Conservation (phyloP, 2,888 invertebrate species). For the Thereva nobilitata region DNA sequence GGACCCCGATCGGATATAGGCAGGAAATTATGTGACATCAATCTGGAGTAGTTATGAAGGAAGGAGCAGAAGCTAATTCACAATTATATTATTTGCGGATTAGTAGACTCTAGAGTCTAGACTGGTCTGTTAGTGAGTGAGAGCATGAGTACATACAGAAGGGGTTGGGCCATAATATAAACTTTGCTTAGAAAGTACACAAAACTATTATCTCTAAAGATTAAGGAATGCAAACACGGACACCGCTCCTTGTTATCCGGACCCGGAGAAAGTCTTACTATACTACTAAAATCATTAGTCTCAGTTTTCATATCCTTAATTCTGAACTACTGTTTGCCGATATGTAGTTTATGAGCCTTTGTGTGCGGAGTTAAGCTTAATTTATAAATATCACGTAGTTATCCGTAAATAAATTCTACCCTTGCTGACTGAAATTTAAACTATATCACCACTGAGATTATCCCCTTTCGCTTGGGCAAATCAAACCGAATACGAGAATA, state of each 20-base stretch:
- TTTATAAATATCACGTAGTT: slow-evolving; percentile 4
- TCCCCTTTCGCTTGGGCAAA: no score
- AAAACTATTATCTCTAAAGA: background rate
- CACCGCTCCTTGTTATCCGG: background rate
- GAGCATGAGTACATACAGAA: no score
- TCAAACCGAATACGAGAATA: no score
- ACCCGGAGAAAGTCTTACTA: background rate
- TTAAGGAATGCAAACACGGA: slow-evolving; percentile 5
- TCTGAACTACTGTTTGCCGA: no score
- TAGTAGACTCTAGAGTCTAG: background rate
- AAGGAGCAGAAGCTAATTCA: slow-evolving; percentile 3
- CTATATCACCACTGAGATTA: no score
- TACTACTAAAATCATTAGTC: slow-evolving; percentile 11
- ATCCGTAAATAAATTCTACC: background rate
- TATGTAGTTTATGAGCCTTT: no score
- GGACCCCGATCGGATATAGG: slow-evolving; percentile 32
- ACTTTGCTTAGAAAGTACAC: background rate
- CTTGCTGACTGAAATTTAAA: background rate
- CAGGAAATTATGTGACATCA: slow-evolving; percentile 36
- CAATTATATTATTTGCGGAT: slow-evolving; percentile 16
- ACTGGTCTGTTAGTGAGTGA: background rate
- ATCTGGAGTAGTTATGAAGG: slow-evolving; percentile 13
- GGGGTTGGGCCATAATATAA: no score
- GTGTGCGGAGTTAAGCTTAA: background rate
- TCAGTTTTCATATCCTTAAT: background rate